Evolutionary conservation across 2,888 invertebrate genomes (phyloP).

Genomic region (Tigriopus californicus): DNA sequence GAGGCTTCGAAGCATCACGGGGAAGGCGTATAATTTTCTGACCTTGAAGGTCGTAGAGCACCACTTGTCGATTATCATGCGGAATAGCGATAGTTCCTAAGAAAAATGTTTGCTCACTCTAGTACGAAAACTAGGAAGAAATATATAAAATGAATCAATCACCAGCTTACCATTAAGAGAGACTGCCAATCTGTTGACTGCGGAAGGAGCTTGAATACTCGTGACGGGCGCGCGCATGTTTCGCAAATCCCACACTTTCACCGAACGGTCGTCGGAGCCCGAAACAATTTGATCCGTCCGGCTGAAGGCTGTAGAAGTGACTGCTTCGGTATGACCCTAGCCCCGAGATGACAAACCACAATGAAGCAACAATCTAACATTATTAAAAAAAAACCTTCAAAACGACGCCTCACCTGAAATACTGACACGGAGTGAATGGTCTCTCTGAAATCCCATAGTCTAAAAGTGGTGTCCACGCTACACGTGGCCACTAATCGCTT

Average conservation of each 20-base stretch:
- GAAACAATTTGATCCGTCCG: slow-evolving; percentile 90
- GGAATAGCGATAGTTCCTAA: slow-evolving; percentile 79
- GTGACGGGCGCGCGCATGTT: slow-evolving; percentile 93
- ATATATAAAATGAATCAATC: too few species aligned
- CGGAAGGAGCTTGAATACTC: slow-evolving; percentile 81
- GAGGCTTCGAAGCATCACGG: slow-evolving; percentile 28
- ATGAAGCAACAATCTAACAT: too few species aligned
- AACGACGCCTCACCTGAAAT: slow-evolving; percentile 43
- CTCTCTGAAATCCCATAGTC: slow-evolving; percentile 95
- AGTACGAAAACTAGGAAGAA: neutral
- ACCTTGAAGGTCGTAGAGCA: slow-evolving; percentile 73
- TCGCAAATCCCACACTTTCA: slow-evolving; percentile 75
- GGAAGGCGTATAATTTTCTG: slow-evolving; percentile 75
- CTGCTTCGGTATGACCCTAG: slow-evolving; percentile 75
- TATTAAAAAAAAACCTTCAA: neutral
- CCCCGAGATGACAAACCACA: neutral
- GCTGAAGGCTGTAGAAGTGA: slow-evolving; percentile 90
- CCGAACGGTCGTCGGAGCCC: slow-evolving; percentile 71
- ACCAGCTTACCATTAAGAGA: slow-evolving; percentile 35
- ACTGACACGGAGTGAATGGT: slow-evolving; percentile 94
- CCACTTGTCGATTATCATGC: slow-evolving; percentile 86
- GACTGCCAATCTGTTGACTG: slow-evolving; percentile 77
- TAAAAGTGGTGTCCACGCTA: slow-evolving; percentile 89
- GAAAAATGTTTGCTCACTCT: neutral
- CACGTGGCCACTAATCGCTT: slow-evolving; percentile 87